phyloP scores from a whole-genome alignment of 64 coral and sea anemone species.

The Astreopora myriophthalma region DNA sequence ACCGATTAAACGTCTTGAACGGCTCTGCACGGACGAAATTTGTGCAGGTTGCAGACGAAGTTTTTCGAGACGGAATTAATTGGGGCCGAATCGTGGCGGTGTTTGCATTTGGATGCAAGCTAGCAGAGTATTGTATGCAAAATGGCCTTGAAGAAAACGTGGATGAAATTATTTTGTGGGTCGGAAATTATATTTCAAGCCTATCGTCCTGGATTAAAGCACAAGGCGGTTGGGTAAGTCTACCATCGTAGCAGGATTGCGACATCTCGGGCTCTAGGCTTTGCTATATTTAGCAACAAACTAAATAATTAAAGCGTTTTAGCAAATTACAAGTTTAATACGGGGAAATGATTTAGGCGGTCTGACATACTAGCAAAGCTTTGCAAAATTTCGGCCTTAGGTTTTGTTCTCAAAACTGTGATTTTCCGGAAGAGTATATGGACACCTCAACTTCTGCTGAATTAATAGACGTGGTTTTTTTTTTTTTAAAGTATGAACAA shows the following conservation, averaged over 20 bases:
- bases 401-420: not conserved
- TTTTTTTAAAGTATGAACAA: too few relatives aligned
- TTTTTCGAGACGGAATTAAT: slow-evolving; percentile 86
- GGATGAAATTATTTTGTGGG: slow-evolving; percentile 27
- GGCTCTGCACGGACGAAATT: slow-evolving; percentile 82
- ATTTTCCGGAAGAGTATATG: too few relatives aligned
- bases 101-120: slow-evolving; percentile 79
- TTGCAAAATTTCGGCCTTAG: not conserved
- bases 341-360: not conserved
- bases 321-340: not conserved
- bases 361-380: not conserved
- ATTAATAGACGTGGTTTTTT: too few relatives aligned
- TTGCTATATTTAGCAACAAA: slow-evolving; percentile 14
- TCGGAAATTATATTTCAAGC: slow-evolving; percentile 66
- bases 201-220: slow-evolving; percentile 52
- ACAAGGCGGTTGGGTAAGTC: slow-evolving; percentile 73
- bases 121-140: slow-evolving; percentile 62
- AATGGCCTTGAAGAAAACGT: slow-evolving; percentile 49
- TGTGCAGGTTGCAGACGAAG: slow-evolving; percentile 90
- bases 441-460: not conserved
- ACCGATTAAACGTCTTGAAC: slow-evolving; percentile 55
- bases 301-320: not conserved
- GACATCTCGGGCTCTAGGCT: not conserved
- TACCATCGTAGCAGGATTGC: not conserved
- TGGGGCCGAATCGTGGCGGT: slow-evolving; percentile 93